Conservation (phyloP, 2,797 vertebrate genomes). For the Luscinia luscinia region DNA sequence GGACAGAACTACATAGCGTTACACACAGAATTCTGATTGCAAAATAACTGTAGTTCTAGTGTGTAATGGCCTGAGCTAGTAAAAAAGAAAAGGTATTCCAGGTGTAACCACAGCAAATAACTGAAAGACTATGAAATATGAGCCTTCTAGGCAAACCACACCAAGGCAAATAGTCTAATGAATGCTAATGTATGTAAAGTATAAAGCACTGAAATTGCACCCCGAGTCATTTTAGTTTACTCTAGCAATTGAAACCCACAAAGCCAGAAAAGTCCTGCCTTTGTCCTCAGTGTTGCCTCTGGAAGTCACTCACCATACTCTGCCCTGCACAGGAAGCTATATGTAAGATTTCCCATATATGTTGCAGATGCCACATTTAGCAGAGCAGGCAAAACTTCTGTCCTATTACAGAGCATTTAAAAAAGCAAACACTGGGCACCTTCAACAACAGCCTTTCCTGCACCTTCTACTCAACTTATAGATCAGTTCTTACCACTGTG, state of each 20-base stretch:
- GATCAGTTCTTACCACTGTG: not conserved
- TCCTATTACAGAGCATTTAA: not conserved
- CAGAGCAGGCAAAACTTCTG: not conserved
- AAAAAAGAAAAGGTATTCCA: not conserved
- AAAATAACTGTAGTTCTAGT: not conserved
- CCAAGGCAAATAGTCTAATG: not conserved
- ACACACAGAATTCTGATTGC: not conserved
- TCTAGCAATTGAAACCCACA: not conserved
- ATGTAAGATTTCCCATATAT: not conserved
- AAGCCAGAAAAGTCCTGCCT: not conserved
- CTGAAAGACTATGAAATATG: not conserved
- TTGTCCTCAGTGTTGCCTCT: not conserved
- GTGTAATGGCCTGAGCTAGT: not conserved
- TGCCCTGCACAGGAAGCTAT: not conserved
- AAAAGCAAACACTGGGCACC: not conserved
- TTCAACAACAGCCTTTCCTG: not conserved
- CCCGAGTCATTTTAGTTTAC: not conserved
- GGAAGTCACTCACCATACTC: not conserved
- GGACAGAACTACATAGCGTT: not conserved
- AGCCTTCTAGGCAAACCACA: constrained; percentile 31
- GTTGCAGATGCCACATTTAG: not conserved
- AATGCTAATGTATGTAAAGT: not conserved
- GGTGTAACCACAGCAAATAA: not conserved
- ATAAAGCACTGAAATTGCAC: not conserved
- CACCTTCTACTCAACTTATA: not conserved